Conservation (phyloP, 2,888 invertebrate species). For the Stenurella melanura region DNA sequence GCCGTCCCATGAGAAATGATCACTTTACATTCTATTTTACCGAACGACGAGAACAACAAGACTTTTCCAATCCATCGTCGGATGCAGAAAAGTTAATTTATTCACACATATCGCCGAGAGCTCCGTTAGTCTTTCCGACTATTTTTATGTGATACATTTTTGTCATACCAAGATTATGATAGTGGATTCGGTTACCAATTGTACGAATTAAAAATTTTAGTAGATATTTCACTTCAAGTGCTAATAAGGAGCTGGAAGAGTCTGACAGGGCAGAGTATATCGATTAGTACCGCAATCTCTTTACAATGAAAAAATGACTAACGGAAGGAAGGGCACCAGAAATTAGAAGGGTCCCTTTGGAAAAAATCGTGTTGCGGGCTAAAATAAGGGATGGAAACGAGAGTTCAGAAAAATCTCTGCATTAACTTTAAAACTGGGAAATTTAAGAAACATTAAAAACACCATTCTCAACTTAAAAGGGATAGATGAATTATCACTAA, state of each 20-base stretch:
- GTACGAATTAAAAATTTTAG: slow-evolving; percentile 83
- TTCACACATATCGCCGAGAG: slow-evolving; percentile 96
- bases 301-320: slow-evolving; percentile 76
- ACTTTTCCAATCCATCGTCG: slow-evolving; percentile 79
- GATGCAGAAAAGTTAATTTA: slow-evolving; percentile 87
- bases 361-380: slow-evolving; percentile 85
- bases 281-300: slow-evolving; percentile 82
- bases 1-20: slow-evolving; percentile 68
- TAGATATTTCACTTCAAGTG: slow-evolving; percentile 96
- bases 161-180: slow-evolving; percentile 90
- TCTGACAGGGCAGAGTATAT: slow-evolving; percentile 90
- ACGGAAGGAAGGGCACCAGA: slow-evolving; percentile 83
- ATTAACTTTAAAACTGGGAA: slow-evolving; percentile 90
- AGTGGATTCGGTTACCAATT: slow-evolving; percentile 86
- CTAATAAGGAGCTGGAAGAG: slow-evolving; percentile 91
- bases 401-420: slow-evolving; percentile 86
- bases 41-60: slow-evolving; percentile 80
- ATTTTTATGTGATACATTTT: slow-evolving; percentile 94
- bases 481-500: slow-evolving; percentile 86
- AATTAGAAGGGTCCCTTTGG: slow-evolving; percentile 87
- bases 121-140: slow-evolving; percentile 92
- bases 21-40: slow-evolving; percentile 80
- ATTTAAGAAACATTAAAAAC: slow-evolving; percentile 85
- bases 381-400: slow-evolving; percentile 89
- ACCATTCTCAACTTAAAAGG: slow-evolving; percentile 90